Conservation (phyloP, 1,140 invertebrate species). For the Heliconius hermathena region DNA sequence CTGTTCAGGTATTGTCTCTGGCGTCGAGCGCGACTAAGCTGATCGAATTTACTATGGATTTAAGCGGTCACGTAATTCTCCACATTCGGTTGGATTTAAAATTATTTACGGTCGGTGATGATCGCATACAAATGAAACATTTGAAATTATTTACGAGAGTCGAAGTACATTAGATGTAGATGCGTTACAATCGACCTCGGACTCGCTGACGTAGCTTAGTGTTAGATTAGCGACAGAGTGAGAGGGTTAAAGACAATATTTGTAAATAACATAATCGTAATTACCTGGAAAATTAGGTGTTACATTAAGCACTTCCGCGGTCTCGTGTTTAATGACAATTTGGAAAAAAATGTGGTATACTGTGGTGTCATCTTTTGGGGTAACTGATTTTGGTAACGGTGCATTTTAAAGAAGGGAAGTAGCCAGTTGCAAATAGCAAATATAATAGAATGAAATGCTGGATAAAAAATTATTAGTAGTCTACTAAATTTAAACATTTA, state of each 20-base stretch:
- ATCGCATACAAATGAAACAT: conserved; percentile 44
- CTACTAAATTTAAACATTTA: neutral
- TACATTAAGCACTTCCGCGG: conserved; percentile 60
- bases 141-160: conserved; percentile 62
- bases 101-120: conserved; percentile 60
- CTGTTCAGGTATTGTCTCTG: conserved; percentile 63
- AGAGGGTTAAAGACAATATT: conserved; percentile 83
- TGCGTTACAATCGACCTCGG: conserved; percentile 74
- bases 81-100: conserved; percentile 64
- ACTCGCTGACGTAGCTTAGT: conserved; percentile 75
- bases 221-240: conserved; percentile 80
- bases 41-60: conserved; percentile 81
- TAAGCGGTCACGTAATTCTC: conserved; percentile 73
- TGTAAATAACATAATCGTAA: conserved; percentile 81
- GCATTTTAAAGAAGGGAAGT: neutral
- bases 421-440: neutral
- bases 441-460: neutral
- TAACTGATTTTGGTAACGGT: neutral
- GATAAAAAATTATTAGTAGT: neutral
- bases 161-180: conserved; percentile 71
- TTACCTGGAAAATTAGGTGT: conserved; percentile 74
- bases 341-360: no score
- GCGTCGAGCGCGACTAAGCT: conserved; percentile 67
- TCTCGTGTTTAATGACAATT: conserved; percentile 34
- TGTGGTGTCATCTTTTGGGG: no score